Evolutionary conservation across 2,888 invertebrate genomes (phyloP).

Genomic region (Cinara cedri): DNA sequence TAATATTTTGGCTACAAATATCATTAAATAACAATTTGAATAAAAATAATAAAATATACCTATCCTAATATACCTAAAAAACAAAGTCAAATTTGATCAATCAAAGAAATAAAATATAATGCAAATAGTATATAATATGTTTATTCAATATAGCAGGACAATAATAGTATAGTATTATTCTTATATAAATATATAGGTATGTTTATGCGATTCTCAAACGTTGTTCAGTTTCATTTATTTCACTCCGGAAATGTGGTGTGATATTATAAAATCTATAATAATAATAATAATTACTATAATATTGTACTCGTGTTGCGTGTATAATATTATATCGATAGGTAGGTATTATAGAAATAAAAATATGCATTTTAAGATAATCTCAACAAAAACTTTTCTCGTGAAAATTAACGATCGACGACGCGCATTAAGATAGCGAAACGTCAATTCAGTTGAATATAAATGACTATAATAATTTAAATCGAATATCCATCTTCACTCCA

Average conservation of each 20-base stretch:
- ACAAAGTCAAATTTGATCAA: too few species aligned
- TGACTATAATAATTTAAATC: conserved; percentile 45
- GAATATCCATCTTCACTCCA: conserved; percentile 45
- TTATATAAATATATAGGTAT: neutral
- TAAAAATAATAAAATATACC: too few species aligned
- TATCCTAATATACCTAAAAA: too few species aligned
- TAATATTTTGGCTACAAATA: too few species aligned
- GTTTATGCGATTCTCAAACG: neutral
- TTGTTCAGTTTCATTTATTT: neutral
- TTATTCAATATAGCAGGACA: neutral
- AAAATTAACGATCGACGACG: conserved; percentile 46
- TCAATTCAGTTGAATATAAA: conserved; percentile 52
- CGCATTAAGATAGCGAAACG: conserved; percentile 43
- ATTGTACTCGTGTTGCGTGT: too few species aligned
- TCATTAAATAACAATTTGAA: too few species aligned
- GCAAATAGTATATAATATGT: too few species aligned
- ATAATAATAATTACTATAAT: too few species aligned
- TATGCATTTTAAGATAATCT: conserved; percentile 13
- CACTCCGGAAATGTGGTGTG: neutral
- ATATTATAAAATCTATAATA: neutral
- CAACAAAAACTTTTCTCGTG: neutral
- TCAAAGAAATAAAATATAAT: too few species aligned
- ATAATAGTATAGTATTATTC: neutral
- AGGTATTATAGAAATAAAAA: neutral
- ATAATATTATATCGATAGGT: too few species aligned